Conservation (phyloP, 2,888 invertebrate species). For the Barypeithes pellucidus region DNA sequence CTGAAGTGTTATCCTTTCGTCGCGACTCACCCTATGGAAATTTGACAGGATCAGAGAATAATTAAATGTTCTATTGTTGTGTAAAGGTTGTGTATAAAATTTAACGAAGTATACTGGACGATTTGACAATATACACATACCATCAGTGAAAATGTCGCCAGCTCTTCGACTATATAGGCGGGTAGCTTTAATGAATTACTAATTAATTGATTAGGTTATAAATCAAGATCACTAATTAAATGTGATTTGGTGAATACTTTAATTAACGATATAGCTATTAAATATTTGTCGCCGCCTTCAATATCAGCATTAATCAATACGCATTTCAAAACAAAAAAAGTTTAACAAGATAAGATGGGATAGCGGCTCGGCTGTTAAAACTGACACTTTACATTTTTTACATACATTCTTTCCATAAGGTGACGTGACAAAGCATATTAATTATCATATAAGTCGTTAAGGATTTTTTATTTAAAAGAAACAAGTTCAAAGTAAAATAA, state of each 20-base stretch:
- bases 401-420: constrained; percentile 18
- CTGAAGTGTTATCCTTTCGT: too few relatives aligned
- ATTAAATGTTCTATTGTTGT: too few relatives aligned
- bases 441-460: not conserved
- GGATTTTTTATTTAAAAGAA: not conserved
- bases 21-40: too few relatives aligned
- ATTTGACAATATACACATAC: too few relatives aligned
- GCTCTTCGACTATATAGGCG: constrained; percentile 14
- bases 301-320: constrained; percentile 48
- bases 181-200: constrained; percentile 43
- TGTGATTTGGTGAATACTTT: constrained; percentile 48
- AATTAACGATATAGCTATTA: constrained; percentile 48
- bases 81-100: too few relatives aligned
- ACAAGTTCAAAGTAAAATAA: not conserved
- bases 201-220: constrained; percentile 51
- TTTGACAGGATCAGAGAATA: too few relatives aligned
- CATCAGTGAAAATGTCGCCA: too few relatives aligned
- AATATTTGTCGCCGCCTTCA: constrained; percentile 47
- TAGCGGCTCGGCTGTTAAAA: constrained; percentile 32
- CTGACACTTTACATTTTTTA: constrained; percentile 40
- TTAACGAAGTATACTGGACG: too few relatives aligned
- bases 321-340: constrained; percentile 42
- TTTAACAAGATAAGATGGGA: constrained; percentile 46
- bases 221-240: constrained; percentile 52
- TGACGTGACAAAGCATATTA: constrained; percentile 15